Base-by-base conservation (phyloP, 2,113 vertebrate genomes). In the Hippocampus barbouri region DNA sequence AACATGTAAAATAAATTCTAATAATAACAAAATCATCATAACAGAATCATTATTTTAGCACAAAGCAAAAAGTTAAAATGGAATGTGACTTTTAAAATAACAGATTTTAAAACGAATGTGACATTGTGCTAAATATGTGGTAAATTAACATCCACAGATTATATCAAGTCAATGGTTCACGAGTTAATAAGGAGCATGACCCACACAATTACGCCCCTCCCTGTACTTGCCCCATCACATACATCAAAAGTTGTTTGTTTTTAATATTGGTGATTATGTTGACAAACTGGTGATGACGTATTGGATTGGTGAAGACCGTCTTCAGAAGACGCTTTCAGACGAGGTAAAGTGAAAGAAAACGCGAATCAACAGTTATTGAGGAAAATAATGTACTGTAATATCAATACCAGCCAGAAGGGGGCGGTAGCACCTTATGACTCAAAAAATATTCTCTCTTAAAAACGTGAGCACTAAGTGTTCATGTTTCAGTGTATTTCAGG, bases 301-400 rank as follows among this genome's bases (percentile, higher is more conserved):
- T 79, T 76, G 69, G 72, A 61, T 79, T 81, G 81, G 57, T 83
- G 67, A 77, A 84, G 74, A 25, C 25, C 25, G 25, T 25, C 25
- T 25, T 25, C 25, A 25, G 67, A 77, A 84, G 74, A 75, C 68
- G 79, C 79, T 81, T 88, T 87, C 72, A 82, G 68, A 73, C 45
- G 34, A 83, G 80, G 66, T 84, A 77, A 84, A 86, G 83, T 73
- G 49, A 80, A 75, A n/a, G n/a, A n/a, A 38, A 41, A 38, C 87
- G 89, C 74, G 75, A 88, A 85, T 87, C 87, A 86, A 83, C 80
- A 75, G 79, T 79, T 84, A 91, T 89, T 85, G 88, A 81, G 81
- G 84, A 82, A 83, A 86, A 79, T 78, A 81, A 80, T 79, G 18
- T 20, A 51, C 16, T 18, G 16, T 84, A 79, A 77, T 72, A 59